phyloP scores from a whole-genome alignment of 1,140 invertebrate species.

The Holcopasites calliopsidis region DNA sequence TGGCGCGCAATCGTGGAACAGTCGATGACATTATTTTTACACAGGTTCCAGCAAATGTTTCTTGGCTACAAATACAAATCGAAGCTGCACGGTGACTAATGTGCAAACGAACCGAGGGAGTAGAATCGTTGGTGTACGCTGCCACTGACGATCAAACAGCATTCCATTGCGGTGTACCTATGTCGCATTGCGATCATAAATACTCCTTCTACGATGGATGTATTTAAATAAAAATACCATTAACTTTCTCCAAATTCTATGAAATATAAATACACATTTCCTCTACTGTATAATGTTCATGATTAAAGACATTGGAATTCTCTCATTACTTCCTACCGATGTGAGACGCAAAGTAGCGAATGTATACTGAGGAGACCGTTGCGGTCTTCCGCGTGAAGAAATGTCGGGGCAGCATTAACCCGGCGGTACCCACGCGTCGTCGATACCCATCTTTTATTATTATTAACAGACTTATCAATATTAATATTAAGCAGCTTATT shows the following conservation, averaged over 20 bases:
- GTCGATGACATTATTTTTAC: constrained; percentile 34
- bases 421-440: constrained; percentile 12
- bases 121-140: constrained; percentile 20
- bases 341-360: no score
- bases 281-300: no score
- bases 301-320: no score
- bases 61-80: background rate
- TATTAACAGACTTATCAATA: constrained; percentile 40
- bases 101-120: constrained; percentile 12
- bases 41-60: constrained; percentile 18
- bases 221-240: no score
- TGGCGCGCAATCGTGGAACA: constrained; percentile 4
- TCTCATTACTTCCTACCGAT: no score
- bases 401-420: background rate
- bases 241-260: no score
- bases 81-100: constrained; percentile 27
- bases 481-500: constrained; percentile 47
- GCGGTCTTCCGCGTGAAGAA: background rate
- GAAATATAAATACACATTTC: no score
- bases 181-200: background rate
- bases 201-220: background rate
- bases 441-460: constrained; percentile 27
- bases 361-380: no score
- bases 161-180: background rate
- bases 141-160: constrained; percentile 2